Conservation (phyloP, 2,113 vertebrate genomes). For the rabbit (Oryctolagus cuniculus) region DNA sequence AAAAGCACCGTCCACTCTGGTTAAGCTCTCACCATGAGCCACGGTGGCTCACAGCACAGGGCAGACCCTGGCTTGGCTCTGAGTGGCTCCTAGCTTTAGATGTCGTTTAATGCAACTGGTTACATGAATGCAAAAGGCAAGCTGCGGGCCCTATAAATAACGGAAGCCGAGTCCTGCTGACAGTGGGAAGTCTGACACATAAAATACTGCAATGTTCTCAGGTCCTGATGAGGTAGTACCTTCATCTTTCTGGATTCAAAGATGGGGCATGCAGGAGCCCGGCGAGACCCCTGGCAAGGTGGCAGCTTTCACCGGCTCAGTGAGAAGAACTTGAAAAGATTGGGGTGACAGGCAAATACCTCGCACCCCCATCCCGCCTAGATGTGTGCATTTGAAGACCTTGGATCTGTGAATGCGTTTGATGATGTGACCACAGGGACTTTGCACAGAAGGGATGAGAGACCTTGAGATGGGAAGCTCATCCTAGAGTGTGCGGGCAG, state of each 20-base stretch:
- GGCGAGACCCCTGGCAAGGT: not conserved
- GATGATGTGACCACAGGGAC: not conserved
- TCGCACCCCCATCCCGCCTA: no score
- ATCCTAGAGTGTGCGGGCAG: no score
- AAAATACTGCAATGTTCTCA: not conserved
- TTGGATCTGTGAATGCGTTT: not conserved
- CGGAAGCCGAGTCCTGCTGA: slow-evolving; percentile 31
- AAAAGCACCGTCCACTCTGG: not conserved
- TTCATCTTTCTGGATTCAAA: not conserved
- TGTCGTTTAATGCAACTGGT: not conserved
- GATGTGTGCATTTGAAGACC: no score
- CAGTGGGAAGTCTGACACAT: slow-evolving; percentile 3
- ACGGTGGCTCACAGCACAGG: not conserved
- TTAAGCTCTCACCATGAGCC: not conserved
- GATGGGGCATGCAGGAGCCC: not conserved
- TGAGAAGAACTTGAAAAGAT: not conserved
- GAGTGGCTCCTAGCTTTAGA: not conserved
- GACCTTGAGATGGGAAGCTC: not conserved
- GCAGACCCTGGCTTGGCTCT: not conserved
- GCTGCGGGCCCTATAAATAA: slow-evolving; percentile 61
- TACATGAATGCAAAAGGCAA: slow-evolving; percentile 49
- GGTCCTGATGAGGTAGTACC: not conserved
- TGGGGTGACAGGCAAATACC: not conserved
- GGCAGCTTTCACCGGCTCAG: not conserved
- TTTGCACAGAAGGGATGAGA: not conserved